Evolutionary conservation across 2,797 vertebrate species (phyloP), one percentile per base, ranked within the genome.

Genomic region (Gouania willdenowi): DNA sequence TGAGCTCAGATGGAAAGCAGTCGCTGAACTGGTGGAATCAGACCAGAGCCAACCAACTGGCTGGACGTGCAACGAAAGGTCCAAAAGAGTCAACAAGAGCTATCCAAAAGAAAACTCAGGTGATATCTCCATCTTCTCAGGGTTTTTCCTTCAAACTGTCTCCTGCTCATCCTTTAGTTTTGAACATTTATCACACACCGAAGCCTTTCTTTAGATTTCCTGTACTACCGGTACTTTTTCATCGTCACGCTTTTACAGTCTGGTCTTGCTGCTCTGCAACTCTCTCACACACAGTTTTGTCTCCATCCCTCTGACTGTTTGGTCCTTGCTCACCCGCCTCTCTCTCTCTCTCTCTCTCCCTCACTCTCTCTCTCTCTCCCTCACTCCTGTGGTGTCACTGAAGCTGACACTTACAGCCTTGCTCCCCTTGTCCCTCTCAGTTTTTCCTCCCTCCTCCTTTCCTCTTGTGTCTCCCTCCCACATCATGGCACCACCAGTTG

Each of bases 191-290:
- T 37, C 11, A 27, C 18, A 13, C 40, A 42, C 41, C 26, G 58
- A 70, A 60, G 49, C 47, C 48, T 14, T 43, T 50, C 49, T 39
- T 67, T 40, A 59, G 45, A 55, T 63, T 71, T 57, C 30, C 37
- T 19, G 47, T 54, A 48, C 77, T 79, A 53, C 49, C 62, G 59
- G 66, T 39, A 59, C 41, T 71, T 65, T 70, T 66, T 59, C 71
- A 63, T 54, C 39, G 79, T 80, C 75, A 79, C 61, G 82, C 75
- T 79, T 75, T 75, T 82, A 77, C 82, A 77, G 83, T 83, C 78
- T 82, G 82, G 86, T 86, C 85, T 69, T 71, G 65, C 71, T 77
- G 73, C 71, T 75, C 70, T 71, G 55, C 77, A 57, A 57, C 41
- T 67, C 61, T 65, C 48, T 56, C 65, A 63, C 63, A 62, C 56